A percentile compares a stretch with the other conserved stretches of the same genome.
Conservation (phyloP, 2,113 vertebrate genomes). For the Syrrhaptes paradoxus region DNA sequence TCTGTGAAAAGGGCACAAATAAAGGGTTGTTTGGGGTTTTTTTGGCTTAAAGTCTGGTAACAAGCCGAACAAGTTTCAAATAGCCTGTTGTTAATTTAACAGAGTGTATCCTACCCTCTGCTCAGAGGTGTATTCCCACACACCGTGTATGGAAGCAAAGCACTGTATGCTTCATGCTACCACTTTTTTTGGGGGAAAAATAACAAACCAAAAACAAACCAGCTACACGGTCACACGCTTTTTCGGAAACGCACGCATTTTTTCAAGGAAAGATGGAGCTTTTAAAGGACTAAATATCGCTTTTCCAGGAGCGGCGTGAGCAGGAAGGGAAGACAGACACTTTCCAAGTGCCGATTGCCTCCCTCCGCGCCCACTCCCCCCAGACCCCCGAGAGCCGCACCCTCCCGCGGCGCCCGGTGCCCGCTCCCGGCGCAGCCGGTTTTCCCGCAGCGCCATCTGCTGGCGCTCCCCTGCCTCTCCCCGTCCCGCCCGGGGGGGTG, state of each 20-base stretch:
- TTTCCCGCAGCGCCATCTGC: conserved; percentile 73
- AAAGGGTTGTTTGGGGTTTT: not conserved
- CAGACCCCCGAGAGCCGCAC: too few species aligned
- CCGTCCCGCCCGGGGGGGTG: not conserved
- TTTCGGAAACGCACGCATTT: rapidly evolving
- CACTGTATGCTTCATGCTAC: rapidly evolving
- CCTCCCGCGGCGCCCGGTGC: not conserved
- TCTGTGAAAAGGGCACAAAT: not conserved
- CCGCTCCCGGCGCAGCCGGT: not conserved
- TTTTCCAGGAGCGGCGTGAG: not conserved
- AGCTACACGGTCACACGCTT: rapidly evolving
- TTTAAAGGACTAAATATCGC: not conserved
- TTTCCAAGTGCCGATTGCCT: rapidly evolving
- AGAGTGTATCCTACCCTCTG: rapidly evolving
- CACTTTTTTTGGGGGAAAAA: rapidly evolving
- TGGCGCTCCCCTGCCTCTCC: not conserved
- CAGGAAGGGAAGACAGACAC: rapidly evolving
- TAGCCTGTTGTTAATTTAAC: not conserved
- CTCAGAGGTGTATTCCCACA: too few species aligned
- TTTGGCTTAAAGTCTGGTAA: not conserved
- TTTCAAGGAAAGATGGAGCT: too few species aligned
- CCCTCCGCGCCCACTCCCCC: too few species aligned
- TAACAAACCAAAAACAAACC: too few species aligned
- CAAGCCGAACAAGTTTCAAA: not conserved
- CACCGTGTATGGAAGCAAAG: rapidly evolving